Evolutionary conservation across 2,888 invertebrate genomes (phyloP), one percentile per base, ranked within the genome.

Genomic region (Lathronympha strigana): DNA sequence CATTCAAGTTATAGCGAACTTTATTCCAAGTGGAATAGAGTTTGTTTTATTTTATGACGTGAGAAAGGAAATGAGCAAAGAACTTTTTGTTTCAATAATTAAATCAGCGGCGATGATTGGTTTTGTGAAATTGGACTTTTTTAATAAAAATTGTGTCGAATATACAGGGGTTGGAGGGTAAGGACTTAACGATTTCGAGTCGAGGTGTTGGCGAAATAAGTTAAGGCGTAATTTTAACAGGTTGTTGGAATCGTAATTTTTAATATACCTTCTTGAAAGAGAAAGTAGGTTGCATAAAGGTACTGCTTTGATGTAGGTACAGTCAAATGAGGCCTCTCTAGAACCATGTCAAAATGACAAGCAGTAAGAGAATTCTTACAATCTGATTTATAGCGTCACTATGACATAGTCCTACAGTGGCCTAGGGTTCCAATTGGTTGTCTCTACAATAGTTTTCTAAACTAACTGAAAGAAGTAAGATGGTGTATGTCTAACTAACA

Each of bases 21-120:
- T 28, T 43, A 43, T 40, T 31, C n/a, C 8, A 3, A 28, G 15
- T 9, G 25, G 9, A 17, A 15, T 3, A 19, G 17, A 28, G 25
- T 17, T 38, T 5, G 17, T 8, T 31, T 31, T 11, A 2, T 17
- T 1, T 36, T 36, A 1, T 21, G 15, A 6, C 1, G 8, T 4
- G 15, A 8, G 25, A 13, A 8, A 31, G 21, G 57, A 43, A 57
- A 57, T 57, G 31, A 45, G 31, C 43, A 43, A 11, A 15, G 25
- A 15, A 49, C 36, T 61, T 62, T 61, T 66, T 61, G 61, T 66
- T 61, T 66, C 54, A 31, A 54, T 66, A 66, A 66, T 66, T 61
- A 66, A 66, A 66, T 66, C 66, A 66, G 61, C 25, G 66, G 38
- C 61, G 54, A 66, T 66, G 66, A 66, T 66, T 66, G 54, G 51